phyloP scores from a whole-genome alignment of 37 sponge, comb jelly and placozoan genomes.

The Agelas oroides region DNA sequence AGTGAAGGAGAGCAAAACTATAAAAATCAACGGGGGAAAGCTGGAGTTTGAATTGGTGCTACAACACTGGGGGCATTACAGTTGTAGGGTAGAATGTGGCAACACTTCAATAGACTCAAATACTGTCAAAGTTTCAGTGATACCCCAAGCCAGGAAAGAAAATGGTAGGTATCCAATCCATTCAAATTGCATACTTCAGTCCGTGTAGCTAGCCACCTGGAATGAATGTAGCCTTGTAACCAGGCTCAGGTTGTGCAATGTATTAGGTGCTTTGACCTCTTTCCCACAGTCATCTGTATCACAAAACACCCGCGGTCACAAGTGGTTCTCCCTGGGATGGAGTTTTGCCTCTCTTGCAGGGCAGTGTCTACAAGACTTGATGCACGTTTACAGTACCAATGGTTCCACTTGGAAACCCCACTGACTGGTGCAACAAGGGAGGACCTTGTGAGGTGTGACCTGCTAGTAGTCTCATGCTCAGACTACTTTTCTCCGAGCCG shows the following conservation, averaged over 20 bases:
- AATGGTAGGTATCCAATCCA: no score
- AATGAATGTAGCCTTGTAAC: no score
- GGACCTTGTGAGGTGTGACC: neutral
- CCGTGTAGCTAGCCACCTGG: no score
- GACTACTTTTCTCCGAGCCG: no score
- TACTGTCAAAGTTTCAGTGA: neutral
- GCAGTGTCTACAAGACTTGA: slow-evolving; percentile 8
- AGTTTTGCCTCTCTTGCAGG: slow-evolving; percentile 16
- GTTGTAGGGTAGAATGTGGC: slow-evolving; percentile 23
- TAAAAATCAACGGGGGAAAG: neutral
- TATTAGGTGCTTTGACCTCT: no score
- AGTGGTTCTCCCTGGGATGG: neutral
- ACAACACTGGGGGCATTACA: slow-evolving; percentile 41
- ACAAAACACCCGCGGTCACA: slow-evolving; percentile 21
- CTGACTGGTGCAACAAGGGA: neutral
- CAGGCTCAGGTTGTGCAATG: no score
- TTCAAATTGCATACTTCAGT: no score
- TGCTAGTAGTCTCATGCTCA: no score
- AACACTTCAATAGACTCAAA: neutral
- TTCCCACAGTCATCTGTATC: slow-evolving; percentile 9
- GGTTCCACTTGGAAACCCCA: slow-evolving; percentile 17
- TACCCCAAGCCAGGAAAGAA: neutral
- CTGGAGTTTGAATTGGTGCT: neutral
- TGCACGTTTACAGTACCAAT: slow-evolving; percentile 34
- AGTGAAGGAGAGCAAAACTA: neutral